phyloP scores from a whole-genome alignment of 2,797 vertebrate genomes.

The Fringilla coelebs region DNA sequence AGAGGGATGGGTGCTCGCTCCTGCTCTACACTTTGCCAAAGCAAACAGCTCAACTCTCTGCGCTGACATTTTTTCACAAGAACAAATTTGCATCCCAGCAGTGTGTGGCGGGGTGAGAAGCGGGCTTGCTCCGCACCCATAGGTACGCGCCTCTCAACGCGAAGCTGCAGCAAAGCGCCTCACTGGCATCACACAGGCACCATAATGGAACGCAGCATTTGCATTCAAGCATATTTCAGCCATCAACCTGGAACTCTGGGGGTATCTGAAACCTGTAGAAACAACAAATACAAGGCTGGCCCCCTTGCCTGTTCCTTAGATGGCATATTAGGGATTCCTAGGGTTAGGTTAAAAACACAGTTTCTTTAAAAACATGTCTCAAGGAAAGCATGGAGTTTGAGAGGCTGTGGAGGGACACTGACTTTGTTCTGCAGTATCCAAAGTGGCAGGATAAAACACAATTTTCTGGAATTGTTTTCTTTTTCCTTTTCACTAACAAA shows the following conservation, averaged over 20 bases:
- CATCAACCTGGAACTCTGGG: not conserved
- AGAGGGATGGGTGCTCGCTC: not conserved
- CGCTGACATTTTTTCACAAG: conserved; percentile 40
- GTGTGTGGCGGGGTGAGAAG: not conserved
- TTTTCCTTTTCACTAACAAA: not conserved
- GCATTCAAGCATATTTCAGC: conserved; percentile 13
- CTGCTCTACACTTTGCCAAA: not conserved
- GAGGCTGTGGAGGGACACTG: not conserved
- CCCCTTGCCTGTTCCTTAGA: not conserved
- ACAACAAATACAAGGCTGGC: not conserved
- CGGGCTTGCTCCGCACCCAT: conserved; percentile 4
- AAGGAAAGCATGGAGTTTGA: not conserved
- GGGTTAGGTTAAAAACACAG: not conserved
- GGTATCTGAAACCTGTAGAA: not conserved
- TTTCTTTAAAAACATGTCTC: not conserved
- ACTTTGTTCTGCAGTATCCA: not conserved
- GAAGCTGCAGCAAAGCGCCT: not conserved
- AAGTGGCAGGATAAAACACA: not conserved
- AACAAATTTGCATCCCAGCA: conserved; percentile 41
- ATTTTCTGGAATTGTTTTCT: not conserved
- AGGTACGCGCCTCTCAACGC: not conserved
- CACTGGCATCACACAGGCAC: not conserved
- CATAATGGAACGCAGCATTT: not conserved
- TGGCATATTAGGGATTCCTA: not conserved
- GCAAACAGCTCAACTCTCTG: not conserved